Base-by-base conservation (phyloP, 2,797 vertebrate genomes). In the Enteromius treurensis region DNA sequence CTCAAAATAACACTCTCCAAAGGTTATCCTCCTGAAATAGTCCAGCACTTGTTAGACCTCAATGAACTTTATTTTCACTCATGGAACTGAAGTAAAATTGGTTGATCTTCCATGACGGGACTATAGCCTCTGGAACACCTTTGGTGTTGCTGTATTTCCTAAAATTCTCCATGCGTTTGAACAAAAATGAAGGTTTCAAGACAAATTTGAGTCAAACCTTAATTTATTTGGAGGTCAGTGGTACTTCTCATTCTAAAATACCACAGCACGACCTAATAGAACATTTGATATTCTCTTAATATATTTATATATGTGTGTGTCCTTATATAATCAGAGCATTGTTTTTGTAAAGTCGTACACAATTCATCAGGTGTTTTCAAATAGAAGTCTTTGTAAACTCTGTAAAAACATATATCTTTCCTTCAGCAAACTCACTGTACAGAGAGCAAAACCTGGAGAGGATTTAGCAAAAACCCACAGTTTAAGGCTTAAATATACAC, bases 301-400 rank as follows among this genome's bases (percentile, higher is more conserved):
- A 78, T 74, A 51, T 53, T 70, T 78, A 13, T 45, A 13, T 45
- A 13, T 45, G 45, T 70, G 2, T 64, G 29, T 60, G 19, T 42
- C 23, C 8, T 45, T 71, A 70, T 29, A 79, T 79, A 32, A 79
- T 55, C n/a, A 51, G 19, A 5, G 65, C 47, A 23, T 11, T 7
- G 4, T 74, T 55, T 55, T n/a, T 10, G 17, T 55, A 77, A 77
- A 82, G 23, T 49, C 65, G 70, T 80, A 83, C 47, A 83, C 32
- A 83, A 80, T 80, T 34, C 34, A 71, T 67, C 68, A 83, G n/a
- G 73, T 68, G 53, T 58, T 60, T 80, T 79, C 78, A 71, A 79
- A 79, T 71, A 84, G 75, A 84, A 62, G 23, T 85, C 45, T 86
- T 71, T 86, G 73, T 84, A 82, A 77, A 82, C 49, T 67, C 77